Evolutionary conservation across 30 jellyfish, hydroid and myxozoan genomes (phyloP).

Genomic region (Mastigias papua): DNA sequence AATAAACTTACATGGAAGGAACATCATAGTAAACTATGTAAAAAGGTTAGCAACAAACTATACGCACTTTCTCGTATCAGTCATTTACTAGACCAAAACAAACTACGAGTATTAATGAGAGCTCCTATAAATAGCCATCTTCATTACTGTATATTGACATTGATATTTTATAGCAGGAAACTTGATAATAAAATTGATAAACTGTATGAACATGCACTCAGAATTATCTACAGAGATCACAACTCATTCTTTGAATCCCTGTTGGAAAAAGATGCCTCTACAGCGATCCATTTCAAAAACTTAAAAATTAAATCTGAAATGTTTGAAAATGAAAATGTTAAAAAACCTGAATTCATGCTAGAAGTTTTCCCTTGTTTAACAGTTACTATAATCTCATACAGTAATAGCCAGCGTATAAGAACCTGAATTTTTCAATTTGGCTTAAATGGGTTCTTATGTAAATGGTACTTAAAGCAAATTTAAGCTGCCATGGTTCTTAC

Average conservation of each 20-base stretch:
- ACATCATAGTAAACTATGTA: constrained; percentile 39
- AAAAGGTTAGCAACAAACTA: constrained; percentile 72
- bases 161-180: constrained; percentile 22
- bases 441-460: too few species aligned
- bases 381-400: not conserved
- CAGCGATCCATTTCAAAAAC: not conserved
- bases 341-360: not conserved
- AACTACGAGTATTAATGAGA: constrained; percentile 28
- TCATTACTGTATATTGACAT: constrained; percentile 18
- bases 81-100: constrained; percentile 18
- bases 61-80: constrained; percentile 67
- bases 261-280: constrained; percentile 4
- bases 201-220: not conserved
- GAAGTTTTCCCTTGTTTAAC: constrained; percentile 10
- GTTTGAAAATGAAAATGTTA: not conserved
- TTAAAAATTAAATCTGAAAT: not conserved
- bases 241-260: constrained; percentile 3
- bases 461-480: too few species aligned
- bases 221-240: not conserved
- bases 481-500: too few species aligned
- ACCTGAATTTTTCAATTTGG: too few species aligned
- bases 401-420: too few species aligned
- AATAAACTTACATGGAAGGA: constrained; percentile 21
- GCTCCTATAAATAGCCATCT: constrained; percentile 14
- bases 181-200: not conserved